These are phyloP conservation scores for Myotis daubentonii DNA, from an alignment of 2,797 vertebrate species.

Conservation along the genomic window DNA sequence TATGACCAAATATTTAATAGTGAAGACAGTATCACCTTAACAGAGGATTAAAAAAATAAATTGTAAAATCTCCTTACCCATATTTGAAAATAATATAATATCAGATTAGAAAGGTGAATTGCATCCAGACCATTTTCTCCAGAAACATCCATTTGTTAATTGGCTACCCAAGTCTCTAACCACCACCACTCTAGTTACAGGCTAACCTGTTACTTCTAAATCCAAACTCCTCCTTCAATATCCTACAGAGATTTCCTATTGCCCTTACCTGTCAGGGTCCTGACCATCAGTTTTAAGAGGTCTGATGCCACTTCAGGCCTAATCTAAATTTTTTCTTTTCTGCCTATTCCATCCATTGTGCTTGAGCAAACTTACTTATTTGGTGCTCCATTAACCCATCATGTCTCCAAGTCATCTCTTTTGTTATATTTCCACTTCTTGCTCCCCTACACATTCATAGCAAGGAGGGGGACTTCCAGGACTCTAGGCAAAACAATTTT, in stretches of 20 bases:
- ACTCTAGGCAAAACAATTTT: not conserved
- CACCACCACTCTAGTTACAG: not conserved
- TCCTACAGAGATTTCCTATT: not conserved
- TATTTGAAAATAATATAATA: conserved; percentile 6
- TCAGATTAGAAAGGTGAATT: not conserved
- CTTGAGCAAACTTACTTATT: not conserved
- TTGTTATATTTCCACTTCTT: not conserved
- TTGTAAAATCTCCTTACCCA: not conserved
- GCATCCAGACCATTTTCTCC: not conserved
- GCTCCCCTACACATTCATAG: not conserved
- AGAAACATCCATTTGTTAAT: not conserved
- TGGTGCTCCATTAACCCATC: not conserved
- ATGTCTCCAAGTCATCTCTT: not conserved
- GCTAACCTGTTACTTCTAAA: not conserved
- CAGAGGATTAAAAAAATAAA: not conserved
- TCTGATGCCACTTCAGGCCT: not conserved
- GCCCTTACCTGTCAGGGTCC: not conserved
- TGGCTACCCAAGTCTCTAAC: conserved; percentile 1
- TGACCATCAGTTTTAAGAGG: conserved; percentile 36
- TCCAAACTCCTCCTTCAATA: not conserved
- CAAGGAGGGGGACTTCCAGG: not conserved
- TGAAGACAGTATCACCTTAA: not conserved
- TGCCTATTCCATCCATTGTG: not conserved
- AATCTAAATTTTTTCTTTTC: conserved; percentile 13
- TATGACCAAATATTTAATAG: conserved; percentile 31